These are phyloP conservation scores for Lasius fuliginosus DNA, from an alignment of 2,888 invertebrate genomes.

Conservation along the genomic window DNA sequence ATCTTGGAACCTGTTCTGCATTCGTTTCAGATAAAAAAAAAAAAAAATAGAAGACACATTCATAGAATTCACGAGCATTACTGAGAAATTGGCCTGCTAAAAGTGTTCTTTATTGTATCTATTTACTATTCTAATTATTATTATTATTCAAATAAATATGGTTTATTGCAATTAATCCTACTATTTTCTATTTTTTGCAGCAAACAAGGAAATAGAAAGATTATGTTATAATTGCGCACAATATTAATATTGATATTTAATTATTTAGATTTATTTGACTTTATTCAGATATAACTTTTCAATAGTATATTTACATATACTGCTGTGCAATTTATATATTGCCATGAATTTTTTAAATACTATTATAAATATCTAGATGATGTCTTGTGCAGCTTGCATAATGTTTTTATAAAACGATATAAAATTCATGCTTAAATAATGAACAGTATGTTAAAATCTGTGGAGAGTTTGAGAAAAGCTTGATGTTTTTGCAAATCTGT, in stretches of 20 bases:
- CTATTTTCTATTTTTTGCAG: background rate
- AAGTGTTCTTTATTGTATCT: slow-evolving; percentile 84
- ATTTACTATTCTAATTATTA: slow-evolving; percentile 82
- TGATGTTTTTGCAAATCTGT: too few species aligned
- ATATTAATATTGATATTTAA: background rate
- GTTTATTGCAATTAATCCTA: slow-evolving; percentile 75
- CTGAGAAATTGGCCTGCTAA: slow-evolving; percentile 79
- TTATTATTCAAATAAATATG: slow-evolving; percentile 84
- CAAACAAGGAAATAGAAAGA: background rate
- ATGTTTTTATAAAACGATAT: too few species aligned
- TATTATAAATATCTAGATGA: too few species aligned
- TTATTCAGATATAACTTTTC: background rate
- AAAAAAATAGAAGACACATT: slow-evolving; percentile 60
- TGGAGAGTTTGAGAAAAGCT: too few species aligned
- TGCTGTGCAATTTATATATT: too few species aligned
- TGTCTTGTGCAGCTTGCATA: too few species aligned
- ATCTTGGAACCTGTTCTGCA: slow-evolving; percentile 53
- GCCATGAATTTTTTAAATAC: too few species aligned
- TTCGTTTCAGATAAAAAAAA: slow-evolving; percentile 53
- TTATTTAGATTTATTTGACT: slow-evolving; percentile 5
- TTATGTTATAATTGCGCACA: background rate
- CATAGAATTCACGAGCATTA: slow-evolving; percentile 71
- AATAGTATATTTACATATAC: background rate
- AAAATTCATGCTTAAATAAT: too few species aligned
- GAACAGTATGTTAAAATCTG: too few species aligned